Evolutionary conservation across 1,140 invertebrate species (phyloP), one percentile per base, ranked within the genome.

Genomic region (Lasaia peninsularis): DNA sequence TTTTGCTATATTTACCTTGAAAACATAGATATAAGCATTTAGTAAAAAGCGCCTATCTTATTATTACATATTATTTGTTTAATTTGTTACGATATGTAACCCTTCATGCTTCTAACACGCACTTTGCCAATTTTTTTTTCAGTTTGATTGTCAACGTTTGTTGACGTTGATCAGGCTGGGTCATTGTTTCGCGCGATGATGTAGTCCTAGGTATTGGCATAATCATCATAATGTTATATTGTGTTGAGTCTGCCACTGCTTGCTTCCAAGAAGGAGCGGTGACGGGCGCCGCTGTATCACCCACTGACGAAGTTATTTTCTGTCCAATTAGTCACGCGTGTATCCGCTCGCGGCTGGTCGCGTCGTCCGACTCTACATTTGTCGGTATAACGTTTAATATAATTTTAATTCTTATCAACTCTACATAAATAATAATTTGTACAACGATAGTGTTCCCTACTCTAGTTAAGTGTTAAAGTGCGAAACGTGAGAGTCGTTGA

Each of bases 291-390:
- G 69, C 56, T 83, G 80, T 81, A 80, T 84, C 80, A 84, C 75
- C 66, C 62, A 71, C 79, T 84, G 80, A 83, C 78, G 73, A 78
- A 81, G 84, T 85, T 87, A 87, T 85, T 87, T 87, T 87, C 84
- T 87, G 84, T 82, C 72, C 73, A 70, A 82, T 87, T 87, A 87
- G 84, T 87, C 81, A 87, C 77, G 68, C 80, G 71, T 74, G 77
- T 78, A 85, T 85, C 81, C 81, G 84, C 69, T 76, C 72, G 73
- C 65, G 53, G 63, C 65, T 71, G 71, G 80, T 56, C 69, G 71
- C 62, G 63, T 65, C 55, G 50, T 61, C 52, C 63, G 56, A 18
- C 18, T 57, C 57, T 56, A 58, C 52, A 58, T 59, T 56, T 37
- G 37, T 16, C 58, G 20, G 55, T 48, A 54, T 56, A 48, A 52